phyloP scores from a whole-genome alignment of 37 sponge, comb jelly and placozoan species.

The Beroe forskalii region DNA sequence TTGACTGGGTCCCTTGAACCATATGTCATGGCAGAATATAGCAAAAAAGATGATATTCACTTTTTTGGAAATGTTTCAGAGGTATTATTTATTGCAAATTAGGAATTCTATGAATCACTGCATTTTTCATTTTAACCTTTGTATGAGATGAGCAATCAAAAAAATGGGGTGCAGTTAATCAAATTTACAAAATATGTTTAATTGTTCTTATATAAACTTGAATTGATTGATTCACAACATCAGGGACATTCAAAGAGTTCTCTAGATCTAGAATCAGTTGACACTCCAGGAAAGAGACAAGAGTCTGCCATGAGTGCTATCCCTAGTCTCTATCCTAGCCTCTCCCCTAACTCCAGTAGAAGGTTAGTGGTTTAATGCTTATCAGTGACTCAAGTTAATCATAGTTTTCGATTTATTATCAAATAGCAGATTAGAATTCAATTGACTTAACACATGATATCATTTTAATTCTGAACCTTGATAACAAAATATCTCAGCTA shows the following conservation, averaged over 20 bases:
- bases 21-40: slow-evolving; percentile 24
- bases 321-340: neutral
- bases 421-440: neutral
- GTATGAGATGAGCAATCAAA: too few species aligned
- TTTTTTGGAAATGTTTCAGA: neutral
- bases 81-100: neutral
- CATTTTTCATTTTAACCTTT: too few species aligned
- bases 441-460: neutral
- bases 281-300: neutral
- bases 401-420: too few species aligned
- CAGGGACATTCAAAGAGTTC: slow-evolving; percentile 9
- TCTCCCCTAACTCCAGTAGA: neutral
- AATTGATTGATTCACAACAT: too few species aligned
- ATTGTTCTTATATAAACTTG: too few species aligned
- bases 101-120: too few species aligned
- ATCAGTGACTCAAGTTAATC: too few species aligned
- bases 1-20: slow-evolving; percentile 18
- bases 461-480: neutral
- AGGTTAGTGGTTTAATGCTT: neutral
- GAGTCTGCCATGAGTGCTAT: neutral
- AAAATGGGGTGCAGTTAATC: too few species aligned
- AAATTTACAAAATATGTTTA: too few species aligned
- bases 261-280: neutral
- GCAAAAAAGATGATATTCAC: neutral
- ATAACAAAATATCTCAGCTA: neutral